Evolutionary conservation across 2,113 vertebrate species (phyloP), one percentile per base, ranked within the genome.

Genomic region (Myiozetetes cayanensis): DNA sequence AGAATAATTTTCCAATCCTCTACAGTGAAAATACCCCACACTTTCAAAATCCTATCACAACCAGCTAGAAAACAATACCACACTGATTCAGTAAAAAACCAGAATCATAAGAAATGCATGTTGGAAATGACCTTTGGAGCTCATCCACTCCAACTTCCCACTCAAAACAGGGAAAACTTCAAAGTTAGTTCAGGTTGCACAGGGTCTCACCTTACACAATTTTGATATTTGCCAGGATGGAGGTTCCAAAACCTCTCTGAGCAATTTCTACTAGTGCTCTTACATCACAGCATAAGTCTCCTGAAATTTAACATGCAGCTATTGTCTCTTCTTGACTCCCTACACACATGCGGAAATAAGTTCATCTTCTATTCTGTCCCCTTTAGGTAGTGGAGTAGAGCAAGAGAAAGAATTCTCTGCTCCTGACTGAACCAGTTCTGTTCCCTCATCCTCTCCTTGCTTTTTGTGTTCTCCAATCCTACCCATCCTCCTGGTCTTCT

Each of bases 121-220:
- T 84, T 66, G 56, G 16, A 71, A 75, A 25, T 19, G 22, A 21
- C 11, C 4, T 75, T 28, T 65, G 20, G 22, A 84, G 8, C 19
- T 75, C 8, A 61, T 30, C 3, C 10, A 8, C 5, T 55, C 33
- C n/a, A 67, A 15, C 18, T 7, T 4, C 8, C 5, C 9, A 20
- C 22, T 46, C 22, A 61, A 17, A 59, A 18, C 16, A 37, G 12
- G 25, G 37, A 41, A 28, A 87, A 46, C 5, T 65, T 87, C n/a
- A 19, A 37, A 44, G 18, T 4, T 63, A 10, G 4, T 44, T 73
- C 39, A 44, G 12, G 27, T 25, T 62, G 33, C 44, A 33, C 41
- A 56, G 14, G 23, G 7, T 3, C 27, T 68, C 37, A 73, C 6
- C 0, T 0, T 46, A 44, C 10, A 24, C n/a, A 30, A 44, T 70